A percentile compares a stretch with the other conserved stretches of the same genome.
These are phyloP conservation scores for Serilophus lunatus DNA, from an alignment of 2,113 vertebrate genomes.

Conservation along the genomic window DNA sequence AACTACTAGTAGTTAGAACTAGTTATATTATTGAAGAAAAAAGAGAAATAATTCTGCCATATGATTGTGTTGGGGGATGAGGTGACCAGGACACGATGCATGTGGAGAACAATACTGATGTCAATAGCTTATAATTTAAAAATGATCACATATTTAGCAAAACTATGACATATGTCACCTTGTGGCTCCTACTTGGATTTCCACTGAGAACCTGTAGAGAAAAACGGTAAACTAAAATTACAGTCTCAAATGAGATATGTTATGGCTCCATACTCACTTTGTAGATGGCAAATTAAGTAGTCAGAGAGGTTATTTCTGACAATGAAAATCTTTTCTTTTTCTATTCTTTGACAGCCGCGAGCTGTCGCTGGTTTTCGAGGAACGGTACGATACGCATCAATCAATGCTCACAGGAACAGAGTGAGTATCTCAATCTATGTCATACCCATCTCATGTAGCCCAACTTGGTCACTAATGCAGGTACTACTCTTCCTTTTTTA, in stretches of 20 bases:
- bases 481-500: neutral
- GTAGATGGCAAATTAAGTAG: neutral
- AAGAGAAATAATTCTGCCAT: neutral
- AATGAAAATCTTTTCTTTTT: slow-evolving; percentile 10
- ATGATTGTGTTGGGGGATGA: neutral
- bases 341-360: slow-evolving; percentile 80
- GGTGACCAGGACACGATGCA: neutral
- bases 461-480: neutral
- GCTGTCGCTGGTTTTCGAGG: slow-evolving; percentile 96
- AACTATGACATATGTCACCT: neutral
- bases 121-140: neutral
- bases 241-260: neutral
- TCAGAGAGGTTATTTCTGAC: neutral
- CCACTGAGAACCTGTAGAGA: neutral
- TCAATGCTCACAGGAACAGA: slow-evolving; percentile 97
- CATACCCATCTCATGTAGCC: neutral
- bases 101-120: neutral
- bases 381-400: slow-evolving; percentile 94
- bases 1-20: neutral
- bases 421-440: slow-evolving; percentile 67
- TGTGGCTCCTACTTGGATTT: neutral
- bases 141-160: neutral
- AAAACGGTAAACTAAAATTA: neutral
- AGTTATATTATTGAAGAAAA: neutral
- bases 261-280: neutral